phyloP scores from a whole-genome alignment of 2,888 invertebrate species.

The Gymnoscelis rufifasciata region DNA sequence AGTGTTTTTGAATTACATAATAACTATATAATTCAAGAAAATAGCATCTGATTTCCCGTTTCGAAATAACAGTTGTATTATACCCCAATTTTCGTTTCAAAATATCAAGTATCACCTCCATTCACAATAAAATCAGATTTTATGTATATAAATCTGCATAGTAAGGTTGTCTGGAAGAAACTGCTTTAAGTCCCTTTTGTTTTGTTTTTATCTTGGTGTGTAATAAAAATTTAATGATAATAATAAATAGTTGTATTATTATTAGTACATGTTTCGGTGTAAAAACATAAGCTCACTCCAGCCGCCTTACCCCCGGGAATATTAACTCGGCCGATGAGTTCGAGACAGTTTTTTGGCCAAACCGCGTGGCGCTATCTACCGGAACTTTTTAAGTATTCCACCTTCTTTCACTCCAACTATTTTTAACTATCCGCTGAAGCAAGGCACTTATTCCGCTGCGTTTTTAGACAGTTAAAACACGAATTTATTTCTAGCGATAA shows the following conservation, averaged over 20 bases:
- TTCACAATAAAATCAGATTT: too few relatives aligned
- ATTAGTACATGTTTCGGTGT: slow-evolving; percentile 15
- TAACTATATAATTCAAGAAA: too few relatives aligned
- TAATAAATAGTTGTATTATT: too few relatives aligned
- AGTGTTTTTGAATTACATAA: too few relatives aligned
- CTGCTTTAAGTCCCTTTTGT: too few relatives aligned
- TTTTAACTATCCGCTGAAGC: background rate
- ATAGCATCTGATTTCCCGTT: too few relatives aligned
- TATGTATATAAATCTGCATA: too few relatives aligned
- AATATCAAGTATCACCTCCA: too few relatives aligned
- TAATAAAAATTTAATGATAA: background rate
- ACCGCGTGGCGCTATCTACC: slow-evolving; percentile 15
- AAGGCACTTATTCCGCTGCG: background rate
- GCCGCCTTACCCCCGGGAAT: slow-evolving; percentile 23
- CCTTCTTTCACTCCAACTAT: slow-evolving; percentile 4
- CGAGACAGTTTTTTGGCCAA: slow-evolving; percentile 27
- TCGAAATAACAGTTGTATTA: too few relatives aligned
- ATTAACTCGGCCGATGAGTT: slow-evolving; percentile 28
- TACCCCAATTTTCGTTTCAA: too few relatives aligned
- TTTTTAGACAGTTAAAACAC: background rate
- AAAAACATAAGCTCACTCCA: slow-evolving; percentile 16
- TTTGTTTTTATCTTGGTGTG: too few relatives aligned
- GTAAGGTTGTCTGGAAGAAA: too few relatives aligned
- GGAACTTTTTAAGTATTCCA: slow-evolving; percentile 13
- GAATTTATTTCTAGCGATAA: background rate